These are phyloP conservation scores for Cantharis flavilabris DNA, from an alignment of 2,888 invertebrate species.

Conservation along the genomic window DNA sequence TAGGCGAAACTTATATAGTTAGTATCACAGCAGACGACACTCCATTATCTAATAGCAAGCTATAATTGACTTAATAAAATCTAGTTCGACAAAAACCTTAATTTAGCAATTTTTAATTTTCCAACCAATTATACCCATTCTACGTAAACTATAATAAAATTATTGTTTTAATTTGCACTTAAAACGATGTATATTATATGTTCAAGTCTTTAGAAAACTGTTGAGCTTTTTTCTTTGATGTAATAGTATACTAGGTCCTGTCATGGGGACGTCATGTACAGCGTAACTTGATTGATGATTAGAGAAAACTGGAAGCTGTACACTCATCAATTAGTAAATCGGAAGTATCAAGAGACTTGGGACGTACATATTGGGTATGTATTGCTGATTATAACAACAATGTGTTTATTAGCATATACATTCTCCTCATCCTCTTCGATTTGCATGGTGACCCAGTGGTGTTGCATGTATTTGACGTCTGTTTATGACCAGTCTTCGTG, in stretches of 20 bases:
- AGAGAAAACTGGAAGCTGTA: conserved; percentile 33
- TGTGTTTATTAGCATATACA: conserved; percentile 3
- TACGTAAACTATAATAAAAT: conserved; percentile 15
- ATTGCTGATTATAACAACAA: not conserved
- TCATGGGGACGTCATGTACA: conserved; percentile 42
- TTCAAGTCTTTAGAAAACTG: not conserved
- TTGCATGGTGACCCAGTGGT: conserved; percentile 6
- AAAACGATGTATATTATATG: not conserved
- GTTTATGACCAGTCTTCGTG: conserved; percentile 54
- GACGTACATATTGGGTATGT: conserved; percentile 1
- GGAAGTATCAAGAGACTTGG: conserved; percentile 31
- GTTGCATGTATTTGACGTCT: conserved; percentile 49
- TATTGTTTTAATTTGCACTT: not conserved
- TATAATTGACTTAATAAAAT: not conserved
- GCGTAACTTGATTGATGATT: conserved; percentile 44
- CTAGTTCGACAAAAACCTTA: not conserved
- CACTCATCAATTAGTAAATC: conserved; percentile 40
- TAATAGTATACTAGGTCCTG: conserved; percentile 38
- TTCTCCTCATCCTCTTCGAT: not conserved
- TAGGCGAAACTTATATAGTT: conserved; percentile 36
- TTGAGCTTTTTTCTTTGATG: conserved; percentile 30
- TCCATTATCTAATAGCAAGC: conserved; percentile 7
- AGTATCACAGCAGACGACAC: conserved; percentile 33
- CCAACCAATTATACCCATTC: not conserved
- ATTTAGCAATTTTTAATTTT: not conserved